These are phyloP conservation scores for Harpalus rubripes DNA, from an alignment of 2,888 invertebrate species.

Conservation along the genomic window DNA sequence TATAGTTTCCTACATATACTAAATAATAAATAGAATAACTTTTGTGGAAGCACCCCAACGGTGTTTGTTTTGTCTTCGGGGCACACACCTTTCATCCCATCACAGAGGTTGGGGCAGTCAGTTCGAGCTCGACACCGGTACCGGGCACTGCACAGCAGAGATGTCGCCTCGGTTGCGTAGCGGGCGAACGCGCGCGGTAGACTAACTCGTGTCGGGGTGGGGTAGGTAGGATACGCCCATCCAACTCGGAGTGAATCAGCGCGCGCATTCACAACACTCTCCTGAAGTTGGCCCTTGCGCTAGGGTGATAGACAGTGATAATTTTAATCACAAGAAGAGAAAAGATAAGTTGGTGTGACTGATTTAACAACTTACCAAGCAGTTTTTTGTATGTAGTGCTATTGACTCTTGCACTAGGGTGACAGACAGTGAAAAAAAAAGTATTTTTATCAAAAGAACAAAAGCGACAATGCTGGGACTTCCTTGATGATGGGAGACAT, in stretches of 20 bases:
- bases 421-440: no score
- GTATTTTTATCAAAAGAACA: no score
- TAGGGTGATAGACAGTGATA: background rate
- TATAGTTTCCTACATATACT: no score
- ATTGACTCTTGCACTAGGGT: no score
- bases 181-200: constrained; percentile 40
- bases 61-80: background rate
- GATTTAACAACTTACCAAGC: no score
- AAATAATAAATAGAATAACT: no score
- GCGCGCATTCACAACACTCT: constrained; percentile 44
- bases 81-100: constrained; percentile 40
- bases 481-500: no score
- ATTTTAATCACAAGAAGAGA: no score
- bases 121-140: constrained; percentile 5
- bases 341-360: no score
- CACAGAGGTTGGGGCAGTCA: background rate
- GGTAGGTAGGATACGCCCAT: constrained; percentile 66
- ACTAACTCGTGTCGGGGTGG: constrained; percentile 64
- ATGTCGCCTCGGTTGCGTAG: constrained; percentile 36
- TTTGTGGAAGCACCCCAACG: background rate
- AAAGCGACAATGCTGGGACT: no score
- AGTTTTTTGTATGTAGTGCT: no score
- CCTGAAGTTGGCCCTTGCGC: constrained; percentile 7
- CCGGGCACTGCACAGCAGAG: background rate
- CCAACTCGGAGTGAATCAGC: constrained; percentile 28